A percentile compares a stretch with the other conserved stretches of the same genome.
phyloP scores from a whole-genome alignment of 2,797 vertebrate species.

The Valencia hispanica region DNA sequence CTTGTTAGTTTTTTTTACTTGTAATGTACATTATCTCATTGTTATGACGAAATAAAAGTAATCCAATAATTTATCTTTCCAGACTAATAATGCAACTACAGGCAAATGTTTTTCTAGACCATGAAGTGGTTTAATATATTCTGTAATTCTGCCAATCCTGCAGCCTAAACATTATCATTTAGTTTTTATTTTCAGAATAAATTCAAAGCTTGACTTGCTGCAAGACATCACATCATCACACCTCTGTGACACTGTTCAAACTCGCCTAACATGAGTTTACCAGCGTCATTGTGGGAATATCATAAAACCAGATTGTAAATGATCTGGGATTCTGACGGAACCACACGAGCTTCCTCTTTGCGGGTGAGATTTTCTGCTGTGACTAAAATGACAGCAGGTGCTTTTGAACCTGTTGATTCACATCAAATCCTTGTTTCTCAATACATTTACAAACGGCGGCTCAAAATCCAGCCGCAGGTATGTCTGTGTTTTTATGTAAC shows the following conservation, averaged over 20 bases:
- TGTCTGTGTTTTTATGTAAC: constrained; percentile 61
- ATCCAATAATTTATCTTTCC: background rate
- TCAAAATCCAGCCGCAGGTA: constrained; percentile 55
- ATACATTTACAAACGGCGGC: constrained; percentile 19
- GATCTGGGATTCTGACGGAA: background rate
- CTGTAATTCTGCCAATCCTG: background rate
- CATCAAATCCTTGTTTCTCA: constrained; percentile 30
- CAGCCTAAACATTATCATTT: background rate
- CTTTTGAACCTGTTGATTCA: constrained; percentile 29
- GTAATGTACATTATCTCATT: background rate
- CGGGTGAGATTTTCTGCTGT: background rate
- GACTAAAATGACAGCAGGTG: constrained; percentile 44
- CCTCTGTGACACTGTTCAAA: background rate
- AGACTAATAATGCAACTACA: background rate
- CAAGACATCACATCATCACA: background rate
- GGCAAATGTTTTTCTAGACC: background rate
- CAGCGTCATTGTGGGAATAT: background rate
- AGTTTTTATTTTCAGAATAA: background rate
- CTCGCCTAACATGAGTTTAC: background rate
- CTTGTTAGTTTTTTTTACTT: background rate
- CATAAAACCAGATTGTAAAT: background rate
- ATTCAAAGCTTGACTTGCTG: background rate
- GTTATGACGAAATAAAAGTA: background rate
- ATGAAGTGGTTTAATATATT: background rate
- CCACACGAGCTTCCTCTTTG: constrained; percentile 31